Conservation (phyloP, 1,140 invertebrate genomes). For the Macrobrachium rosenbergii region DNA sequence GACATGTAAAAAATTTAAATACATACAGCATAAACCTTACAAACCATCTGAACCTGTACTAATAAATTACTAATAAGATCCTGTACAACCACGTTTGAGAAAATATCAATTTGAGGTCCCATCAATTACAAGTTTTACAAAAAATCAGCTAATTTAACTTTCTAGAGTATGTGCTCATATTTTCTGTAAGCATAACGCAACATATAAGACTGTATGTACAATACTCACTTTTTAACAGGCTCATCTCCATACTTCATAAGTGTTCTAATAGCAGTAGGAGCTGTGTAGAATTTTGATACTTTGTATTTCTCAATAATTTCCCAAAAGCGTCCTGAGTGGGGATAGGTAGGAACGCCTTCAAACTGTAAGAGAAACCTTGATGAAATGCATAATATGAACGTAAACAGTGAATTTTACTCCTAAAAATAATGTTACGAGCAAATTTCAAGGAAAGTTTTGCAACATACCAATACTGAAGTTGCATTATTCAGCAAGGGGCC, state of each 20-base stretch:
- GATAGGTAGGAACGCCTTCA: conserved; percentile 78
- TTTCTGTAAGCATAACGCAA: no score
- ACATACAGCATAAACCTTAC: no score
- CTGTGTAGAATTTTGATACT: conserved; percentile 97
- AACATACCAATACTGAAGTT: conserved; percentile 87
- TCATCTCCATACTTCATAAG: conserved; percentile 88
- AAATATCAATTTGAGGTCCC: no score
- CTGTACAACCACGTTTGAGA: no score
- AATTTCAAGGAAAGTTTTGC: neutral
- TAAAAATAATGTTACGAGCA: neutral
- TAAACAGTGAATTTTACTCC: neutral
- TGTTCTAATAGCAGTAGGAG: conserved; percentile 96
- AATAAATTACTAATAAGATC: no score
- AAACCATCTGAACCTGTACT: no score
- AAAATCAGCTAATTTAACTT: no score
- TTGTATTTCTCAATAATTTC: conserved; percentile 92
- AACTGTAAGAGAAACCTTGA: conserved; percentile 79
- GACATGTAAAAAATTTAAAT: no score
- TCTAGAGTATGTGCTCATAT: no score
- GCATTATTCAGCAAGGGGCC: conserved; percentile 94
- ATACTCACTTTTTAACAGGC: conserved; percentile 73
- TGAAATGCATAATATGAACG: neutral
- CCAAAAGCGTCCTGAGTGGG: conserved; percentile 82
- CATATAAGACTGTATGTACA: conserved; percentile 3
- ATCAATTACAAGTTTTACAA: no score